Conservation (phyloP, 2,113 vertebrate genomes). For the Baryphthengus martii region DNA sequence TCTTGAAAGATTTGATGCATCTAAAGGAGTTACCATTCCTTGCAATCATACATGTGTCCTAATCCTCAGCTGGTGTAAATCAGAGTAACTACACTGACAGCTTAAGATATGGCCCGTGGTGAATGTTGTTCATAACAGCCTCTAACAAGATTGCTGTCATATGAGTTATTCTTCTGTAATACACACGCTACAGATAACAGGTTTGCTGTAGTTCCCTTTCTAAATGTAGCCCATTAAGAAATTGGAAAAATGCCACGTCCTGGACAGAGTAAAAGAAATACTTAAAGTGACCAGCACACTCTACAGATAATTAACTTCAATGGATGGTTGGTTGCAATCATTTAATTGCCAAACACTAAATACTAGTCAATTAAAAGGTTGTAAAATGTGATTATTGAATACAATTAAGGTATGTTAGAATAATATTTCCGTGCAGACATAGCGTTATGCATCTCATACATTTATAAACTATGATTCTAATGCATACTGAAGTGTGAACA, state of each 20-base stretch:
- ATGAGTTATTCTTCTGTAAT: constrained; percentile 10
- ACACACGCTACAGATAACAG: not conserved
- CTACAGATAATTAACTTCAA: constrained; percentile 15
- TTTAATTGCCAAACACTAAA: constrained; percentile 9
- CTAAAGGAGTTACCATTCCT: not conserved
- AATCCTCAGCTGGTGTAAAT: constrained; percentile 2
- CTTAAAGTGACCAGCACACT: not conserved
- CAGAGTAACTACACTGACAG: not conserved
- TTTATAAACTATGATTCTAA: constrained; percentile 4
- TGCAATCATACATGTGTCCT: not conserved
- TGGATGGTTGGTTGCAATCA: not conserved
- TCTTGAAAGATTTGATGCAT: constrained; percentile 11
- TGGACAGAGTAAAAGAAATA: not conserved
- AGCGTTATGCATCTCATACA: not conserved
- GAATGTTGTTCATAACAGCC: not conserved
- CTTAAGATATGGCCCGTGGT: not conserved
- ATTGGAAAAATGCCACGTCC: not conserved
- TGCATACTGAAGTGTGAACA: not conserved
- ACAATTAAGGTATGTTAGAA: constrained; percentile 3
- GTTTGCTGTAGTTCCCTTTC: not conserved
- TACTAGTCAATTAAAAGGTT: constrained; percentile 13
- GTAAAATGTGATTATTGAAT: constrained; percentile 13
- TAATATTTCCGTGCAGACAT: not conserved
- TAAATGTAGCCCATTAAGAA: not conserved
- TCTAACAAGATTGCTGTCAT: not conserved